Evolutionary conservation across 2,888 invertebrate genomes (phyloP), one percentile per base, ranked within the genome.

Genomic region (Patella caerulea): DNA sequence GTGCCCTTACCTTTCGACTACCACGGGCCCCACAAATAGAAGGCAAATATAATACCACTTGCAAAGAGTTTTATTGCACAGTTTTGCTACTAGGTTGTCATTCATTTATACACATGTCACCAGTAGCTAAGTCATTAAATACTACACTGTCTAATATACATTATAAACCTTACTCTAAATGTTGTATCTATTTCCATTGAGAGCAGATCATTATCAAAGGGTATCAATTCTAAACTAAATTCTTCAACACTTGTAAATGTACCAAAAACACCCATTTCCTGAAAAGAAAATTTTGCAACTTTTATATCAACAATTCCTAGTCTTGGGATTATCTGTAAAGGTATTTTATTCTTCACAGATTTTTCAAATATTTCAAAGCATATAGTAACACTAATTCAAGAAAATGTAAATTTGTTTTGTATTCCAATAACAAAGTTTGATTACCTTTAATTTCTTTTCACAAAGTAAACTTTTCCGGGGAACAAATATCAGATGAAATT

Each of bases 171-270:
- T 78, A 91, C 91, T 84, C 85, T 87, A 78, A 88, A 91, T 29
- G 96, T 95, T 87, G 94, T 94, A 54, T 95, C 94, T 83, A 96
- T 93, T 92, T 98, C 98, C 95, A 98, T 95, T 0, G 98, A 97
- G 86, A 98, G 94, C 14, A 98, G 93, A 92, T 98, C 98, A 87
- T 94, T 95, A 87, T 98, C 98, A 87, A 98, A 94, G 0, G 98
- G 97, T 89, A 96, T 96, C 71, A 98, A 94, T 86, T 97, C 95
- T 91, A 97, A 96, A 79, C 95, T 94, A 86, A 97, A 95, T 92
- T 98, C 97, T 86, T 96, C 95, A 54, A 96, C 94, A 24, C 95
- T 93, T 0, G 94, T 94, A 76, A 97, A 94, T 86, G 94, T 95
- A 2, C 95, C 95, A 83, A 94, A 94, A 2, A 98, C 96, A 0